A percentile compares a stretch with the other conserved stretches of the same genome.
Conservation (phyloP, 2,797 vertebrate genomes). For the Sardinella longiceps region DNA sequence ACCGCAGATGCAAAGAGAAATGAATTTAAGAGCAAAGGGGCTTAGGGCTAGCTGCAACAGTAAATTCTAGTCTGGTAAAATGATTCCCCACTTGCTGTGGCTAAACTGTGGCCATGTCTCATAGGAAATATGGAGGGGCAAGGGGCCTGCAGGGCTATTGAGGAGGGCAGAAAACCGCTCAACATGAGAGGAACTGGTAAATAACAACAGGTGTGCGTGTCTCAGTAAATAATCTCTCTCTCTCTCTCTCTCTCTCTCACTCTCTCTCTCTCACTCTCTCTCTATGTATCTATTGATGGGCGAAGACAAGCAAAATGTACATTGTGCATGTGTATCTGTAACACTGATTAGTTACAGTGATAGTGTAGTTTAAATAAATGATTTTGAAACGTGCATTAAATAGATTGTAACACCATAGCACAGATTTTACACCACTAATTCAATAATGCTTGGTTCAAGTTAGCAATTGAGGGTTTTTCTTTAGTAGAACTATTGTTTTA, state of each 20-base stretch:
- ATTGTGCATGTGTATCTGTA: neutral
- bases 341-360: neutral
- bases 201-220: constrained; percentile 38
- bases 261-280: neutral
- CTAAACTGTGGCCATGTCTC: constrained; percentile 58
- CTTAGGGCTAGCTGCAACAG: constrained; percentile 49
- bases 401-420: no score
- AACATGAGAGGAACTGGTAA: constrained; percentile 57
- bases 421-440: no score
- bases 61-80: constrained; percentile 60
- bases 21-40: constrained; percentile 45
- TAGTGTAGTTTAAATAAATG: no score
- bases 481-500: no score
- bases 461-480: no score
- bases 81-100: constrained; percentile 58
- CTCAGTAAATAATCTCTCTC: constrained; percentile 22
- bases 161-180: constrained; percentile 37
- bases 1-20: constrained; percentile 48
- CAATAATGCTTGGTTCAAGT: no score
- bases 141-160: constrained; percentile 37
- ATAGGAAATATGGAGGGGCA: constrained; percentile 50
- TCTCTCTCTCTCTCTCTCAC: constrained; percentile 15
- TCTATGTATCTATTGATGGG: neutral
- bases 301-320: neutral
- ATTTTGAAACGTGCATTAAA: no score